Evolutionary conservation across 2,113 vertebrate species (phyloP), one percentile per base, ranked within the genome.

Genomic region (Equus przewalskii): DNA sequence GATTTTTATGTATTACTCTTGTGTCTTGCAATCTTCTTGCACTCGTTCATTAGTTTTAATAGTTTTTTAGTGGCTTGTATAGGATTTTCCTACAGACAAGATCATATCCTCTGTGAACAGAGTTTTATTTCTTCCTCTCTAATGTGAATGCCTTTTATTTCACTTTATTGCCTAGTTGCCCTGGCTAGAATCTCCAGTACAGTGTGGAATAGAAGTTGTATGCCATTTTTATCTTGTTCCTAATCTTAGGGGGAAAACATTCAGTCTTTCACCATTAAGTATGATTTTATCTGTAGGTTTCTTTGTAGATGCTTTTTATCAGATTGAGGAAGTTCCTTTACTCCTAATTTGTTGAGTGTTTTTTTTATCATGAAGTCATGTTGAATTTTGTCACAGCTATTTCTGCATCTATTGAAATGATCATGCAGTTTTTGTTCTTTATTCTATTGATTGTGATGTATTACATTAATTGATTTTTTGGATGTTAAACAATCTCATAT

Each of bases 1-100:
- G 7, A 62, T 49, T 86, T 96, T 85, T 76, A 24, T 41, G 33
- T 86, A 18, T 85, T 76, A 46, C 64, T 95, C 54, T 85, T 85
- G 5, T 64, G 60, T 95, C 16, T 62, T 81, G 12, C 21, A 70
- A 62, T 84, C 56, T 90, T 62, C 22, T 41, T 92, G 65, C 92
- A 81, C 33, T 79, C 73, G n/a, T 78, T 93, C 30, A 73, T 75
- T 83, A 54, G 13, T 56, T 86, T 24, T 70, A 75, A 80, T 54
- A 49, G 15, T 36, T 58, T 97, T 93, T 36, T 64, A 30, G 58
- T n/a, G 60, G 46, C 64, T 70, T 79, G 21, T 22, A 33, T 62
- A 64, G 36, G n/a, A 41, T 84, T 75, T 69, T 69, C 58, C 56
- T 64, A 1, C 62, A 33, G 44, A 72, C 7, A 46, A 65, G 10